Evolutionary conservation across 2,888 invertebrate genomes (phyloP), one percentile per base, ranked within the genome.

Genomic region (Orthosia gothica): DNA sequence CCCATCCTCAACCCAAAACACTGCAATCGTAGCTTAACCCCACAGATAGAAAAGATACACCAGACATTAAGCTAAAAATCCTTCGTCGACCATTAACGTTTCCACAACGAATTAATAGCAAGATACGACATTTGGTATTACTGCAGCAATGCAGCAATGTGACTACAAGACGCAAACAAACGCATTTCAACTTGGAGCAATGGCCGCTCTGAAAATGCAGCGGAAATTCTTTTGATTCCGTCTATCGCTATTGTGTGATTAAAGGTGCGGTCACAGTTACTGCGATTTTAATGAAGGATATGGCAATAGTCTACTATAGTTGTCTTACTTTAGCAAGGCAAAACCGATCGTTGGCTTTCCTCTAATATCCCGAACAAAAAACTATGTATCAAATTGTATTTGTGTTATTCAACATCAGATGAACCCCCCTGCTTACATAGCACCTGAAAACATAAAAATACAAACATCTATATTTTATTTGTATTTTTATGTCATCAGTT

Each of bases 221-320:
- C 54, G 40, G 61, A 70, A 74, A 68, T 65, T 82, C 79, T 81
- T 81, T 82, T 79, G 64, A 79, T 68, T 61, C 64, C 58, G 55
- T 70, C 74, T 45, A 74, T 67, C 20, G 49, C 49, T 52, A 49
- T 76, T 76, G 76, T 76, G 23, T 66, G 40, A 63, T 57, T 62
- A 54, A 67, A 47, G 70, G 18, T 45, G 18, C 5, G 65, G 74
- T 55, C 50, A 23, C 55, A 69, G n/a, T 58, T 23, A 50, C 11
- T 18, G 54, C 54, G 58, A 18, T 58, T 23, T 45, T 26, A 7
- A 23, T 16, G 5, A 32, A 58, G 13, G 47, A 26, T 74, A 23
- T 15, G 0, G 11, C 11, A n/a, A 47, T 32, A 9, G 1, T 40
- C 40, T 40, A 40, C 7, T 40, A 40, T 40, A 40, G 40, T 40